These are phyloP conservation scores for Sminthurinus signatus DNA, from an alignment of 1,140 invertebrate genomes.

Conservation along the genomic window DNA sequence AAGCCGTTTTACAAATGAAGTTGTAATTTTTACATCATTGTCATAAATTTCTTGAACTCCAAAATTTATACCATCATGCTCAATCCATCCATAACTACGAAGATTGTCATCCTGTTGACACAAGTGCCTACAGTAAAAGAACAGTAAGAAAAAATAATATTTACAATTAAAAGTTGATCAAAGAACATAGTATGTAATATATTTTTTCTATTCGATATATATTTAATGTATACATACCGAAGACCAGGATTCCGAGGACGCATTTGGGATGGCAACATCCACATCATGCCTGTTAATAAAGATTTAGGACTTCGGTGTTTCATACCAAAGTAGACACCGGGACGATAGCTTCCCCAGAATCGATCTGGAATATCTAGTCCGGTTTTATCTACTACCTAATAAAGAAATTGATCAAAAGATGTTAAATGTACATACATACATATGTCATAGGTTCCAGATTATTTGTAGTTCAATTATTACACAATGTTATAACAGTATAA, in stretches of 20 bases:
- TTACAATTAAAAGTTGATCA: no score
- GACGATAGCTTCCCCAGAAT: slow-evolving; percentile 90
- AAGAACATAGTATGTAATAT: no score
- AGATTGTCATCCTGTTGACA: slow-evolving; percentile 85
- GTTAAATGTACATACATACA: no score
- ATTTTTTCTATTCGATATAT: neutral
- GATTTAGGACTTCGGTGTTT: slow-evolving; percentile 83
- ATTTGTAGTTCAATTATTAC: no score
- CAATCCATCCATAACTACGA: slow-evolving; percentile 72
- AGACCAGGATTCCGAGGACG: slow-evolving; percentile 61
- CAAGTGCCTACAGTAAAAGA: slow-evolving; percentile 70
- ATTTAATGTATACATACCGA: slow-evolving; percentile 49
- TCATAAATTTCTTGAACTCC: slow-evolving; percentile 87
- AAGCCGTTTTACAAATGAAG: slow-evolving; percentile 79
- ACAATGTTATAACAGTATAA: slow-evolving; percentile 1
- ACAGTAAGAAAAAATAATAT: no score
- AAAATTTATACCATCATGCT: slow-evolving; percentile 87
- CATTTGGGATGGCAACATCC: slow-evolving; percentile 73
- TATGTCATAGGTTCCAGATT: no score
- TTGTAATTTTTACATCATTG: slow-evolving; percentile 65
- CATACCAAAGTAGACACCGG: slow-evolving; percentile 81
- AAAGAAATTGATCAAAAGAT: neutral
- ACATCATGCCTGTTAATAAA: slow-evolving; percentile 89
- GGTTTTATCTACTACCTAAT: slow-evolving; percentile 58
- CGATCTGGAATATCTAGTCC: slow-evolving; percentile 66